These are phyloP conservation scores for Myripristis murdjan DNA, from an alignment of 2,797 vertebrate genomes.

Conservation along the genomic window DNA sequence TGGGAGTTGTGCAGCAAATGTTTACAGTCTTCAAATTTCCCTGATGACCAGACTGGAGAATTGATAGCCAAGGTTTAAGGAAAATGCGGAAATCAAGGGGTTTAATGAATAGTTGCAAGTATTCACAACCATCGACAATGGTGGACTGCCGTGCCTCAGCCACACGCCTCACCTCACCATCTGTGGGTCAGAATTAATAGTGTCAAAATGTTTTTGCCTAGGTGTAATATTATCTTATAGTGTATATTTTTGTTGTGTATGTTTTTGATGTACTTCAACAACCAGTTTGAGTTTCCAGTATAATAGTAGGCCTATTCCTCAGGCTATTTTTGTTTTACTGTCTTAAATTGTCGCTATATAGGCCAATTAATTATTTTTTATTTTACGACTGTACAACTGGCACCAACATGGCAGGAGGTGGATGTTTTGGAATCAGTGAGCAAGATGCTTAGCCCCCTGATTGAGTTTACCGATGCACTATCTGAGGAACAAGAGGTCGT, in stretches of 20 bases:
- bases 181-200: background rate
- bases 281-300: constrained; percentile 2
- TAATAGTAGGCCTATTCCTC: constrained; percentile 3
- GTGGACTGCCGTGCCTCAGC: constrained; percentile 15
- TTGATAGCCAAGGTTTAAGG: constrained; percentile 12
- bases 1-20: background rate
- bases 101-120: constrained; percentile 12
- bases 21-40: constrained; percentile 5
- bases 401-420: constrained; percentile 10
- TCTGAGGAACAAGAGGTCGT: constrained; percentile 7
- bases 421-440: constrained; percentile 20
- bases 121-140: constrained; percentile 19
- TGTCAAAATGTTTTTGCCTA: background rate
- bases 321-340: background rate
- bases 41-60: constrained; percentile 8
- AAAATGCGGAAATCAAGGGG: background rate
- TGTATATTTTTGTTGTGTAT: too few relatives aligned
- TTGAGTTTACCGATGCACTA: constrained; percentile 20
- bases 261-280: background rate
- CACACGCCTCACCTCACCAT: constrained; percentile 19
- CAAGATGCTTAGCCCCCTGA: constrained; percentile 13
- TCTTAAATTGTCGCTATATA: background rate
- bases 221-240: constrained; percentile 1
- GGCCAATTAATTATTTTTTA: background rate
- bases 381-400: background rate